A percentile compares a stretch with the other conserved stretches of the same genome.
Conservation (phyloP, 53 echinoderm and acorn worm genomes). For the Hippasteria phrygiana region DNA sequence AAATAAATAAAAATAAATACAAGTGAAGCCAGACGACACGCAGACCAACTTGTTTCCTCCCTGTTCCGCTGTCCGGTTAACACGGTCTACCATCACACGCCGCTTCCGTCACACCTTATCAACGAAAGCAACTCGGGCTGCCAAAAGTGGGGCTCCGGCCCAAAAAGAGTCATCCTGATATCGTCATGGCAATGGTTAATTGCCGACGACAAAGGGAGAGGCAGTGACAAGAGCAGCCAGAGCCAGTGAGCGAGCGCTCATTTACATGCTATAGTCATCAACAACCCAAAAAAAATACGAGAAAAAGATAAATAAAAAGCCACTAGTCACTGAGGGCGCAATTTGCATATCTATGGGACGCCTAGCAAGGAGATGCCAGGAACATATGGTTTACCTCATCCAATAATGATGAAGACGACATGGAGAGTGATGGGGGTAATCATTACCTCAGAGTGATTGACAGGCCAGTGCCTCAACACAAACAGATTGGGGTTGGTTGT, state of each 20-base stretch:
- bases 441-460: slow-evolving; percentile 27
- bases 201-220: slow-evolving; percentile 44
- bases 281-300: too few species aligned
- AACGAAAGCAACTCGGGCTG: neutral
- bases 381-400: slow-evolving; percentile 22
- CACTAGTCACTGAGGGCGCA: neutral
- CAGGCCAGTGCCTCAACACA: neutral
- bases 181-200: slow-evolving; percentile 56
- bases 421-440: slow-evolving; percentile 17
- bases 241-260: slow-evolving; percentile 9
- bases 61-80: slow-evolving; percentile 35
- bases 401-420: slow-evolving; percentile 32
- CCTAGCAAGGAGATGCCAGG: neutral
- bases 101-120: slow-evolving; percentile 43
- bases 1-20: neutral
- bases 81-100: neutral
- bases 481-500: neutral
- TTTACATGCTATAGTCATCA: slow-evolving; percentile 39
- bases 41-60: neutral
- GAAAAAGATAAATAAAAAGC: neutral
- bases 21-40: neutral
- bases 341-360: slow-evolving; percentile 46
- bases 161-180: slow-evolving; percentile 25
- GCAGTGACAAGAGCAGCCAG: neutral
- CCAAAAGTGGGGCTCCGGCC: neutral